Evolutionary conservation across 2,888 invertebrate species (phyloP).

Genomic region (Omphaloscelis lunosa): DNA sequence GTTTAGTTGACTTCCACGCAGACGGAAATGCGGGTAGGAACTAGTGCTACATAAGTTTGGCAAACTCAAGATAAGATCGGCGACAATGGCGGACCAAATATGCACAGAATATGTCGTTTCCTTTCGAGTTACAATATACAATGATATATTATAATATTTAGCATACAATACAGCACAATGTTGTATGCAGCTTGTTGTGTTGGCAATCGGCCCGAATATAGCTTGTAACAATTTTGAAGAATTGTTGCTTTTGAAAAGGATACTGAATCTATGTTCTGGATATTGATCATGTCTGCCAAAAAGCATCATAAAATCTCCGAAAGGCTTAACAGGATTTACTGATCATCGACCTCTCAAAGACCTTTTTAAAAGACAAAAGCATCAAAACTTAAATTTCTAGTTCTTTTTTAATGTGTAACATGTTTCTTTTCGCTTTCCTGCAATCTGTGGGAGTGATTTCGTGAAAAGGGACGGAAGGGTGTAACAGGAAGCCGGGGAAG

Average conservation of each 20-base stretch:
- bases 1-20: neutral
- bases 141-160: slow-evolving; percentile 58
- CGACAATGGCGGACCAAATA: slow-evolving; percentile 53
- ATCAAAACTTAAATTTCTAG: no score
- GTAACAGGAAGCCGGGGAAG: no score
- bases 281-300: neutral
- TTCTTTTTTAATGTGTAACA: no score
- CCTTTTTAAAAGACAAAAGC: neutral
- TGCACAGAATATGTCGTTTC: slow-evolving; percentile 42
- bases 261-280: slow-evolving; percentile 9
- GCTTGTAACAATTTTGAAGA: slow-evolving; percentile 21
- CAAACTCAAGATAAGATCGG: slow-evolving; percentile 41
- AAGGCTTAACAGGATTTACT: neutral
- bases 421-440: no score
- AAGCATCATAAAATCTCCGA: neutral
- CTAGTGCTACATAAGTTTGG: slow-evolving; percentile 40
- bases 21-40: neutral
- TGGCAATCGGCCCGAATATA: slow-evolving; percentile 44
- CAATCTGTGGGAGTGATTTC: no score
- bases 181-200: slow-evolving; percentile 22
- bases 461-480: no score
- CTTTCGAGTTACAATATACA: slow-evolving; percentile 57
- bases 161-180: slow-evolving; percentile 64
- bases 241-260: slow-evolving; percentile 7
- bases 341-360: no score